Evolutionary conservation across 92 coral and sea anemone genomes (phyloP).

Genomic region (Paramuricea clavata): DNA sequence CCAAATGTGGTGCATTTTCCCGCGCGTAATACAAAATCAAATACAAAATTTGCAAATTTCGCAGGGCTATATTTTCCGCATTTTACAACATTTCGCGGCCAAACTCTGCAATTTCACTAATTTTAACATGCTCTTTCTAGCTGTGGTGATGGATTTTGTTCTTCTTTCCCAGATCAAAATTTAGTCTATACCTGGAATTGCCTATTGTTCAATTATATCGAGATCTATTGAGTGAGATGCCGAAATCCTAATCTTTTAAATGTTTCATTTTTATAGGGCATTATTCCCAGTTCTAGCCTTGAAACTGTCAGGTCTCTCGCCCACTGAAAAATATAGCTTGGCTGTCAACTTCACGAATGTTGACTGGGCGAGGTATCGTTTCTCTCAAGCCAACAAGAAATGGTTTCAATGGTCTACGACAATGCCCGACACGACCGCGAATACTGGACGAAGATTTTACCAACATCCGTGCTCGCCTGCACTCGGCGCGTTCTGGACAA

Average conservation of each 20-base stretch:
- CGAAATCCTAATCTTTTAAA: background rate
- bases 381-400: constrained; percentile 57
- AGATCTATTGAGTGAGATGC: too few species aligned
- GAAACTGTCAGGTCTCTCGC: constrained; percentile 78
- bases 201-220: too few species aligned
- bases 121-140: too few species aligned
- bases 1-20: too few species aligned
- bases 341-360: constrained; percentile 74
- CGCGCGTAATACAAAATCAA: too few species aligned
- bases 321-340: constrained; percentile 82
- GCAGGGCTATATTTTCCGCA: too few species aligned
- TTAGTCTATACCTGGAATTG: too few species aligned
- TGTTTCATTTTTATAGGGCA: constrained; percentile 63
- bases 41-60: too few species aligned
- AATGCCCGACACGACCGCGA: background rate
- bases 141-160: too few species aligned
- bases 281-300: constrained; percentile 89
- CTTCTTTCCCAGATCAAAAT: too few species aligned
- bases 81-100: too few species aligned
- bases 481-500: constrained; percentile 82
- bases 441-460: constrained; percentile 2
- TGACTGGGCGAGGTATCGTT: constrained; percentile 79
- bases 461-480: constrained; percentile 87
- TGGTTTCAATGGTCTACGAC: constrained; percentile 59
- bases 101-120: too few species aligned